Conservation (phyloP, 2,888 invertebrate genomes). For the Drosophila niveifrons region DNA sequence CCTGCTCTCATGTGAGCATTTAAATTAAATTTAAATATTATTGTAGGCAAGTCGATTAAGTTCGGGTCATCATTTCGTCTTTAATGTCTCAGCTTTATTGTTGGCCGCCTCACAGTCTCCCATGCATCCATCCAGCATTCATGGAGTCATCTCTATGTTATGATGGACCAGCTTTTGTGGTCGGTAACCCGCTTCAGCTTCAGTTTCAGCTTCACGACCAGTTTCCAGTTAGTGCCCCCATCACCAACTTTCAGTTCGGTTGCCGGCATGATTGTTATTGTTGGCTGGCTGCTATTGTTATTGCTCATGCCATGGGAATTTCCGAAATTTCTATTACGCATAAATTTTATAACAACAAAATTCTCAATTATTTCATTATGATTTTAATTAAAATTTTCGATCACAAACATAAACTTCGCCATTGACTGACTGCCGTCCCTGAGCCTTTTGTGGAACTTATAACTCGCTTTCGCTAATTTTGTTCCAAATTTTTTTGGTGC, state of each 20-base stretch:
- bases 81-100: constrained; percentile 76
- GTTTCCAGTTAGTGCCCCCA: not conserved
- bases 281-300: constrained; percentile 59
- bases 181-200: constrained; percentile 20
- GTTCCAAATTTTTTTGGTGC: constrained; percentile 22
- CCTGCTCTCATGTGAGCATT: constrained; percentile 79
- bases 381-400: constrained; percentile 81
- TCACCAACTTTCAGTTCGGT: constrained; percentile 4
- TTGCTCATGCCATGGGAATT: constrained; percentile 67
- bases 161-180: constrained; percentile 66
- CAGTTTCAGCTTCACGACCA: not conserved
- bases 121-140: constrained; percentile 3
- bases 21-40: constrained; percentile 84
- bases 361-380: constrained; percentile 80
- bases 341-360: constrained; percentile 77
- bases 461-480: constrained; percentile 22
- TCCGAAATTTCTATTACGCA: constrained; percentile 68
- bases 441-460: constrained; percentile 14
- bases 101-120: constrained; percentile 32
- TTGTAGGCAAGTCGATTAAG: constrained; percentile 81
- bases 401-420: constrained; percentile 56
- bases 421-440: constrained; percentile 18
- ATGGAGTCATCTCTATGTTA: constrained; percentile 41
- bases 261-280: constrained; percentile 54
- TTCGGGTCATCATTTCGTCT: constrained; percentile 69